Percentiles rank a stretch among this genome's conserved stretches.
Conservation (phyloP, 2,113 vertebrate species). For the Xiphorhynchus elegans region DNA sequence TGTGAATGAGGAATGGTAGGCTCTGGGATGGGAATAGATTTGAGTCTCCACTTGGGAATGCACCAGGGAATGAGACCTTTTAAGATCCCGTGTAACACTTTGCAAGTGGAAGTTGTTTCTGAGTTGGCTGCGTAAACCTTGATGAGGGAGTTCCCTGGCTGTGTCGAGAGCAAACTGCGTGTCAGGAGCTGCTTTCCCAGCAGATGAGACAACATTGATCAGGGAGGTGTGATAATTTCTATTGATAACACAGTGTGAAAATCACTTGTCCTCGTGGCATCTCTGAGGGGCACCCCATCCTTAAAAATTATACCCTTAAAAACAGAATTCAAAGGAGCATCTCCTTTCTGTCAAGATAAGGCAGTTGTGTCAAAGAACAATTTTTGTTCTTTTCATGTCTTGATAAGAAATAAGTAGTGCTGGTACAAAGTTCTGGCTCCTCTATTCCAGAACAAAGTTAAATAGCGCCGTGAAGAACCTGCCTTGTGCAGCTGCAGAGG, state of each 20-base stretch:
- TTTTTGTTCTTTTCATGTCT: conserved; percentile 4
- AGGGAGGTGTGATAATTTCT: neutral
- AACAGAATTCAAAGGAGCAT: neutral
- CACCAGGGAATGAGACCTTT: neutral
- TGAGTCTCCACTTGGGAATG: neutral
- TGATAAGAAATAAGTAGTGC: conserved; percentile 9
- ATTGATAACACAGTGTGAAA: neutral
- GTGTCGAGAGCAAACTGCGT: neutral
- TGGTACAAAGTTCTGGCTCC: neutral
- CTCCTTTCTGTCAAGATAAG: conserved; percentile 6
- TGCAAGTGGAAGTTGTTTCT: neutral
- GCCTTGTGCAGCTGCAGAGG: conserved; percentile 1
- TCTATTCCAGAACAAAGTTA: conserved; percentile 26
- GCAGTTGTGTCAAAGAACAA: neutral
- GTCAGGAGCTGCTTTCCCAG: neutral
- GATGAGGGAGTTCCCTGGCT: neutral
- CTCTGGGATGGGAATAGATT: neutral
- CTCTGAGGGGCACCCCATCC: neutral
- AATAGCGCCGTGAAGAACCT: conserved; percentile 35
- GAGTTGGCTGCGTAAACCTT: neutral
- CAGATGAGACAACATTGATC: neutral
- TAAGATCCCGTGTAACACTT: neutral
- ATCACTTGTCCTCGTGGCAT: fast-evolving
- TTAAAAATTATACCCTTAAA: neutral
- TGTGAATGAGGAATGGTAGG: neutral